These are phyloP conservation scores for Porites evermanni DNA, from an alignment of 92 coral and sea anemone species.

Conservation along the genomic window DNA sequence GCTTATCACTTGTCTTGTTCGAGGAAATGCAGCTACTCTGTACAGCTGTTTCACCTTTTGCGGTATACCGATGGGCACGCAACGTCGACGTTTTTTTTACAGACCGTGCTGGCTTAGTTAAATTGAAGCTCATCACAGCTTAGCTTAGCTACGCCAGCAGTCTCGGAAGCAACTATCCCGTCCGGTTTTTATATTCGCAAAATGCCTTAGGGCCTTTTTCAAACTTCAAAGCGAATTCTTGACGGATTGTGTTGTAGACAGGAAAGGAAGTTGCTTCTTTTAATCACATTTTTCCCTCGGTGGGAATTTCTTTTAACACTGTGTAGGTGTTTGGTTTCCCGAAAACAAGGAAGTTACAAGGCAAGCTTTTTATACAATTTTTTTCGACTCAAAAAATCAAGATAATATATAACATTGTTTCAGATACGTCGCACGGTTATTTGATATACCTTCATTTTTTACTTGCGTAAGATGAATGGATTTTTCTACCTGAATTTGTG, in stretches of 20 bases:
- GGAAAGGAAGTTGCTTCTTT: background rate
- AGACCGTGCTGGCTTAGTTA: too few relatives aligned
- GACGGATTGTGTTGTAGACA: background rate
- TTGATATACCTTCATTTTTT: too few relatives aligned
- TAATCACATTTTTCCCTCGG: background rate
- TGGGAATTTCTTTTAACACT: background rate
- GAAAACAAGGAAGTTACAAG: background rate
- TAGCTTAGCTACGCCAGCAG: too few relatives aligned
- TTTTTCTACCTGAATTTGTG: background rate
- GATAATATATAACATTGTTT: background rate
- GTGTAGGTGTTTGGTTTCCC: background rate
- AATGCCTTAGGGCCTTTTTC: background rate
- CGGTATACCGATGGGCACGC: too few relatives aligned
- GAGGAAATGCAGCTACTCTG: background rate
- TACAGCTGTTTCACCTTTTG: background rate
- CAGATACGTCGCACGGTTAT: too few relatives aligned
- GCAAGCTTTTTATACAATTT: background rate
- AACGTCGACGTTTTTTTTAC: too few relatives aligned
- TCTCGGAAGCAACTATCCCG: background rate
- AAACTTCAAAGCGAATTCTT: background rate
- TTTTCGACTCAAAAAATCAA: background rate
- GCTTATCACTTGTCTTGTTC: background rate
- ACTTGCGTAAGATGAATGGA: background rate
- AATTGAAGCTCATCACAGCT: too few relatives aligned
- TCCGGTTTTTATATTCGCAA: background rate